phyloP scores from a whole-genome alignment of 2,113 vertebrate species.

The Corvus moneduloides region DNA sequence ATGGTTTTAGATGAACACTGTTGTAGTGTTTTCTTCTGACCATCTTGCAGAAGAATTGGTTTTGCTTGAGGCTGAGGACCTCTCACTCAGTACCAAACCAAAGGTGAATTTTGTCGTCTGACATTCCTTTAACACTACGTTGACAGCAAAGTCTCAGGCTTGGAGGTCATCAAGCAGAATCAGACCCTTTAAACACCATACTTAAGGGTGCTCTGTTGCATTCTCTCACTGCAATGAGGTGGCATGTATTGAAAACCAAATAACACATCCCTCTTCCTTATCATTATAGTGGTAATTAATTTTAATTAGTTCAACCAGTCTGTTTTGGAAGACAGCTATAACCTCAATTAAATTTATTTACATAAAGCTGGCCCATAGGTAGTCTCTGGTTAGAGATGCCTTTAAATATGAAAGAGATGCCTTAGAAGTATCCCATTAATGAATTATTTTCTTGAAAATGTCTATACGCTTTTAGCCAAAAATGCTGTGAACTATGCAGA shows the following conservation, averaged over 20 bases:
- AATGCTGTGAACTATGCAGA: accelerated
- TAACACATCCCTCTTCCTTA: neutral
- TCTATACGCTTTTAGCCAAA: neutral
- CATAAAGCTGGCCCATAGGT: neutral
- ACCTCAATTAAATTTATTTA: neutral
- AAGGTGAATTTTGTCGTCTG: neutral
- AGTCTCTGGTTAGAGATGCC: neutral
- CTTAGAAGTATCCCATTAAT: neutral
- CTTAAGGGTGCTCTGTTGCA: neutral
- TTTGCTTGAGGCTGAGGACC: neutral
- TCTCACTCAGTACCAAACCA: neutral
- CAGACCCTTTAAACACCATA: neutral
- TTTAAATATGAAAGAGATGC: neutral
- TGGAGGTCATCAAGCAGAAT: neutral
- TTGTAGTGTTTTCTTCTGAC: neutral
- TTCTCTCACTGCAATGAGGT: neutral
- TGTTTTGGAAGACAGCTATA: constrained; percentile 6
- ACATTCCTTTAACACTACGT: neutral
- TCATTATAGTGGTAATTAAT: neutral
- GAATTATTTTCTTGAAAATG: neutral
- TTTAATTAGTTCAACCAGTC: neutral
- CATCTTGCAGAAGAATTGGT: neutral
- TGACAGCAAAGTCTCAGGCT: neutral
- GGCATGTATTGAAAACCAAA: neutral
- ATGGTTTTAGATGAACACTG: neutral